Conservation (phyloP, 2,797 vertebrate genomes). For the Diceros bicornis region DNA sequence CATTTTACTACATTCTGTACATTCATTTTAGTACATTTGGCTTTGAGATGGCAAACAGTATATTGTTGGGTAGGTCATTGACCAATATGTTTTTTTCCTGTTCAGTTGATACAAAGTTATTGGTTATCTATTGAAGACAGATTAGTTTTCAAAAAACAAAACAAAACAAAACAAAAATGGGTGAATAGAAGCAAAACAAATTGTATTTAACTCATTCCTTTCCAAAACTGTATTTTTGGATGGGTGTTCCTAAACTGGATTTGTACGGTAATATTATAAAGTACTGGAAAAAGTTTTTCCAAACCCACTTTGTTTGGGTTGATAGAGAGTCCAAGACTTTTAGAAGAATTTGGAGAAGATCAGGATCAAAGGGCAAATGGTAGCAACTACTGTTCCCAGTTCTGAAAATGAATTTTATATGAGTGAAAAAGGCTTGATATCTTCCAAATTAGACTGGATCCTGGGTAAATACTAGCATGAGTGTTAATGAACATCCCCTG, state of each 20-base stretch:
- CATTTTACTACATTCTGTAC: not conserved
- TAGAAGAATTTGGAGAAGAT: not conserved
- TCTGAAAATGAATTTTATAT: not conserved
- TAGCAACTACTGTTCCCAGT: not conserved
- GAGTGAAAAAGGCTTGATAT: not conserved
- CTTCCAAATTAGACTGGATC: slow-evolving; percentile 13
- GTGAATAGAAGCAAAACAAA: not conserved
- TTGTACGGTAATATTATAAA: not conserved
- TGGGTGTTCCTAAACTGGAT: not conserved
- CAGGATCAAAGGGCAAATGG: not conserved
- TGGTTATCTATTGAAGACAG: not conserved
- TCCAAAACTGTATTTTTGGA: not conserved
- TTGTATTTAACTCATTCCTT: not conserved
- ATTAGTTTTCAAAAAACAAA: not conserved
- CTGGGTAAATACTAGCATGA: not conserved
- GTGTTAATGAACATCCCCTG: not conserved
- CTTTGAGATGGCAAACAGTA: not conserved
- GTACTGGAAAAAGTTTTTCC: not conserved
- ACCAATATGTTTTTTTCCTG: not conserved
- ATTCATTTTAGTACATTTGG: not conserved
- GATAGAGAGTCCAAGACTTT: not conserved
- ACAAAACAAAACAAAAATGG: not conserved
- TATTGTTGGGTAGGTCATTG: not conserved
- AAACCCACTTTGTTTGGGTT: not conserved
- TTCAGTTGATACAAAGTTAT: not conserved